Percentiles rank a stretch among this genome's conserved stretches.
Conservation (phyloP, 1,140 invertebrate genomes). For the Leptonema lineaticorne region DNA sequence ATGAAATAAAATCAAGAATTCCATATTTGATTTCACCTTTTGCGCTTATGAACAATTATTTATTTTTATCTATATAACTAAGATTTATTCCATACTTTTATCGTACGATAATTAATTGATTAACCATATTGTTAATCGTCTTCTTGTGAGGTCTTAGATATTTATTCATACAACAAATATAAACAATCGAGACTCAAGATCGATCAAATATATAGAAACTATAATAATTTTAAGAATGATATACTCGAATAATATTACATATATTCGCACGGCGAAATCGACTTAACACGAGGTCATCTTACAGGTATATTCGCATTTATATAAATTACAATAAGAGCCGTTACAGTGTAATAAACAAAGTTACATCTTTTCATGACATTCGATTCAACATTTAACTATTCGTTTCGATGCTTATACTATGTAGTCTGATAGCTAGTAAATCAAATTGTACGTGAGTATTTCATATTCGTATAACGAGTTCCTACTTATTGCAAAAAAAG, state of each 20-base stretch:
- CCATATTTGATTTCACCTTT: no score
- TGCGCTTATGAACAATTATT: no score
- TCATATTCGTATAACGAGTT: background rate
- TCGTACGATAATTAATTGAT: constrained; percentile 13
- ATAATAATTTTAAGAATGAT: no score
- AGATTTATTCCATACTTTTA: no score
- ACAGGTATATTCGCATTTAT: background rate
- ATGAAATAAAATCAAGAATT: no score
- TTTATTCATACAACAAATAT: background rate
- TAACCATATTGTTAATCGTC: constrained; percentile 4
- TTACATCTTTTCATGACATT: constrained; percentile 9
- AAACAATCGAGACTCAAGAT: background rate
- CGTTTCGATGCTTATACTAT: background rate
- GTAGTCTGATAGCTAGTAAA: background rate
- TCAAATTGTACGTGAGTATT: background rate
- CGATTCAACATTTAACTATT: background rate
- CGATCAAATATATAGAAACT: background rate
- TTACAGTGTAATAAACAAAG: constrained; percentile 5
- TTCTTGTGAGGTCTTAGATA: constrained; percentile 22
- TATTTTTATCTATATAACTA: no score
- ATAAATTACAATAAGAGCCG: background rate
- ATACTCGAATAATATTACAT: no score
- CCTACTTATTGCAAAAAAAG: no score
- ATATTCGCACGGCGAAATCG: no score
- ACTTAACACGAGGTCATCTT: background rate